Evolutionary conservation across 2,797 vertebrate species (phyloP), one percentile per base, ranked within the genome.

Genomic region (Pseudopleuronectes americanus): DNA sequence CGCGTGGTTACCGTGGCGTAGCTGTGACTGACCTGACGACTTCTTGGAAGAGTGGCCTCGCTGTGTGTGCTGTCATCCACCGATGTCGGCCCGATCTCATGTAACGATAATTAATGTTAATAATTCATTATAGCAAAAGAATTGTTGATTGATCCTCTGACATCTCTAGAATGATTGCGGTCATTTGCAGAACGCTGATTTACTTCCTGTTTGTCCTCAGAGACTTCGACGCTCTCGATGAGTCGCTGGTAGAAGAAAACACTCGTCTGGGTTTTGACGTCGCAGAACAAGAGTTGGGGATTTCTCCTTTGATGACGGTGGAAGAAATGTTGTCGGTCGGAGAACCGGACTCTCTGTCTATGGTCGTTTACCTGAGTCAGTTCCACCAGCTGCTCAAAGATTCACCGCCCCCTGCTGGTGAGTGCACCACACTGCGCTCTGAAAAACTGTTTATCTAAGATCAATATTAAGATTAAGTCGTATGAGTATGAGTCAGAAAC

Each of bases 361-460:
- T 99, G 97, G 96, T 99, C 69, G 96, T 98, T 95, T 99, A 98
- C 94, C 96, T 99, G 85, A 98, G 96, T 2, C 97, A 98, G 92
- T 96, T 99, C 92, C 95, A 98, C 10, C 96, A 98, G 89, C 95
- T 98, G 92, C 95, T 99, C 65, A 96, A 91, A 83, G 96, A 97
- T 81, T 91, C 94, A 0, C 70, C 93, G 5, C 92, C 95, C 43
- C 91, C 95, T 62, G 87, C 89, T 16, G 96, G 97, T 98, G 87
- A 96, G 95, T 12, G 38, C 38, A 16, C 38, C 38, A 5, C 14
- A 12, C 38, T 41, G 38, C 13, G 4, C 38, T 41, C 38, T 4
- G 38, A 16, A 12, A 41, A 12, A 12, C 38, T 31, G 28, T 31
- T 31, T 8, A 31, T 8, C 28, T n/a, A n/a, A n/a, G n/a, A n/a